These are phyloP conservation scores for Geococcyx californianus DNA, from an alignment of 2,113 vertebrate species.

Conservation along the genomic window DNA sequence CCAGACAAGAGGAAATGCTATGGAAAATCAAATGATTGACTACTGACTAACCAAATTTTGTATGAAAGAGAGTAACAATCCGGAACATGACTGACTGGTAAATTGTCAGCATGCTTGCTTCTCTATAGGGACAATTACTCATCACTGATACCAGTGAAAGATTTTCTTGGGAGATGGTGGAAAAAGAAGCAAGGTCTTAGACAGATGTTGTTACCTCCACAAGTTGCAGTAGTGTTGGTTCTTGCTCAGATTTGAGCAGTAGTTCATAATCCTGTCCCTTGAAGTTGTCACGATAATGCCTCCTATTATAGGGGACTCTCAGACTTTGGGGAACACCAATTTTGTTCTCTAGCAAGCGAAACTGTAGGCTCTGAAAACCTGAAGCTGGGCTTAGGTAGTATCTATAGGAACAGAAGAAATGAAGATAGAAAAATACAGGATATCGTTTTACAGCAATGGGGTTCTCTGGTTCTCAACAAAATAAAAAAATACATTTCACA, in stretches of 20 bases:
- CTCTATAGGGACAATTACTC: not conserved
- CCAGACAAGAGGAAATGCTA: not conserved
- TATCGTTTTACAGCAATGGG: not conserved
- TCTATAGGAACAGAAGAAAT: constrained; percentile 67
- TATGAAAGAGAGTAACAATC: not conserved
- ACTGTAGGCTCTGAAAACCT: constrained; percentile 96
- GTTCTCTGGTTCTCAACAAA: not conserved
- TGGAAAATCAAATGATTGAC: not conserved
- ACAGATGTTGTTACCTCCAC: constrained; percentile 81
- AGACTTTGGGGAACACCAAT: constrained; percentile 89
- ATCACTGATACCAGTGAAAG: not conserved
- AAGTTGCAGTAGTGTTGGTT: constrained; percentile 86
- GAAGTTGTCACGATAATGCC: constrained; percentile 93
- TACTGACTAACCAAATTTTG: not conserved
- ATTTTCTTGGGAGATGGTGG: not conserved
- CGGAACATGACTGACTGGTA: not conserved
- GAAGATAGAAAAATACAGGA: not conserved
- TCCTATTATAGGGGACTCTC: constrained; percentile 91
- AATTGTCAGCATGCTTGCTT: not conserved
- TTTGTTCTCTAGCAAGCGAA: constrained; percentile 94
- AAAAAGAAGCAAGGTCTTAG: not conserved
- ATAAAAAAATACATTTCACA: not conserved
- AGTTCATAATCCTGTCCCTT: constrained; percentile 82
- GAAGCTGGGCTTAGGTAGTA: constrained; percentile 90
- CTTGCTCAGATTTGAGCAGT: constrained; percentile 85